Conservation (phyloP, 2,797 vertebrate species). For the Ctenochaetus hawaiiensis region DNA sequence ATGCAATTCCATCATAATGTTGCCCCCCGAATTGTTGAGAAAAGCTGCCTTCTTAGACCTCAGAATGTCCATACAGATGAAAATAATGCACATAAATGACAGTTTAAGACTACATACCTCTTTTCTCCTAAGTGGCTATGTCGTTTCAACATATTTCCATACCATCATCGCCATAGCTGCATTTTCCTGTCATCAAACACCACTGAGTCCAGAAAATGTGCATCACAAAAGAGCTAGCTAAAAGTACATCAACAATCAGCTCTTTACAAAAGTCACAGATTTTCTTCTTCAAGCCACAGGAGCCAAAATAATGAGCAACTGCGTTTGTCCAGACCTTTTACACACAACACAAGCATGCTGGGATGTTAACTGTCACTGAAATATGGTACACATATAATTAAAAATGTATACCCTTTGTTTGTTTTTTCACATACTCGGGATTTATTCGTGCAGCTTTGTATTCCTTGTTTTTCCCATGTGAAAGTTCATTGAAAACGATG, state of each 20-base stretch:
- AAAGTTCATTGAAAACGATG: no score
- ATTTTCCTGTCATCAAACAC: conserved; percentile 22
- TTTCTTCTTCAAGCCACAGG: conserved; percentile 42
- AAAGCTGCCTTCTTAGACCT: conserved; percentile 39
- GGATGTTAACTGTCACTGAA: conserved; percentile 14
- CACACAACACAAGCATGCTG: conserved; percentile 50
- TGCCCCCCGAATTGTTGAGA: conserved; percentile 24
- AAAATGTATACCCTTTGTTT: no score
- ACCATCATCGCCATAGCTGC: conserved; percentile 1
- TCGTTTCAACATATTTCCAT: conserved; percentile 13
- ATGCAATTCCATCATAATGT: conserved; percentile 17
- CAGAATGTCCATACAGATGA: conserved; percentile 7
- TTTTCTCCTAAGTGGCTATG: conserved; percentile 19
- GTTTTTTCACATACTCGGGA: no score
- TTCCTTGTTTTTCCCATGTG: no score
- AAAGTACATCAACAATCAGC: conserved; percentile 16
- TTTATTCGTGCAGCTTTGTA: no score
- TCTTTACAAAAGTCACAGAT: conserved; percentile 22
- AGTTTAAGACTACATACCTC: neutral
- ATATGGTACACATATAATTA: no score
- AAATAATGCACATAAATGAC: conserved; percentile 18
- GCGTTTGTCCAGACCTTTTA: conserved; percentile 41
- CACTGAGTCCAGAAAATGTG: conserved; percentile 30
- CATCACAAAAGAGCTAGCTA: conserved; percentile 3
- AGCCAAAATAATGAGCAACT: conserved; percentile 53